Conservation (phyloP, 2,888 invertebrate genomes). For the Brenthis hecate region DNA sequence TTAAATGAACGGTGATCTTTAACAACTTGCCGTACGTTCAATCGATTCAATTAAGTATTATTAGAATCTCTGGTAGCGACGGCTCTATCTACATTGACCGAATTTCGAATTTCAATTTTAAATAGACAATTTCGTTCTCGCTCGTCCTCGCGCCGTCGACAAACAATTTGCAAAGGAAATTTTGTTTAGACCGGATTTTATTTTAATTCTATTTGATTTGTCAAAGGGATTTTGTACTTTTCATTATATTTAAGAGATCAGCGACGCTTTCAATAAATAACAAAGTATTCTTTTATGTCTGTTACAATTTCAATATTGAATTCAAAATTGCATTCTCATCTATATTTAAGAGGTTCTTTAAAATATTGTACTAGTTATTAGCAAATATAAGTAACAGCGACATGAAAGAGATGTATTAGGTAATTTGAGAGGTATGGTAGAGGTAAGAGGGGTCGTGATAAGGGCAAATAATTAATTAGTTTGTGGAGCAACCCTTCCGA, state of each 20-base stretch:
- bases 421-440: not conserved
- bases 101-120: slow-evolving; percentile 9
- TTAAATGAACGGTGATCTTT: not conserved
- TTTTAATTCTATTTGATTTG: slow-evolving; percentile 1
- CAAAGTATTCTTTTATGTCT: too few relatives aligned
- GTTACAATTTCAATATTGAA: too few relatives aligned
- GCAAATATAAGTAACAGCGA: not conserved
- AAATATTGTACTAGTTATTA: not conserved
- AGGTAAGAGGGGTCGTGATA: not conserved
- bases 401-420: not conserved
- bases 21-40: too few relatives aligned
- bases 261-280: not conserved
- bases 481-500: not conserved
- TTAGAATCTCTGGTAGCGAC: not conserved
- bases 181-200: slow-evolving; percentile 1
- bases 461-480: slow-evolving; percentile 20
- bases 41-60: not conserved
- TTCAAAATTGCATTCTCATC: too few relatives aligned
- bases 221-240: not conserved
- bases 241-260: not conserved
- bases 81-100: not conserved
- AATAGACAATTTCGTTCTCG: not conserved
- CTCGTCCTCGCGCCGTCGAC: not conserved
- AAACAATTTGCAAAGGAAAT: not conserved
- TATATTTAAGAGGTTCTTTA: too few relatives aligned